Evolutionary conservation across 2,113 vertebrate genomes (phyloP), one percentile per base, ranked within the genome.

Genomic region (Ciconia maguari): DNA sequence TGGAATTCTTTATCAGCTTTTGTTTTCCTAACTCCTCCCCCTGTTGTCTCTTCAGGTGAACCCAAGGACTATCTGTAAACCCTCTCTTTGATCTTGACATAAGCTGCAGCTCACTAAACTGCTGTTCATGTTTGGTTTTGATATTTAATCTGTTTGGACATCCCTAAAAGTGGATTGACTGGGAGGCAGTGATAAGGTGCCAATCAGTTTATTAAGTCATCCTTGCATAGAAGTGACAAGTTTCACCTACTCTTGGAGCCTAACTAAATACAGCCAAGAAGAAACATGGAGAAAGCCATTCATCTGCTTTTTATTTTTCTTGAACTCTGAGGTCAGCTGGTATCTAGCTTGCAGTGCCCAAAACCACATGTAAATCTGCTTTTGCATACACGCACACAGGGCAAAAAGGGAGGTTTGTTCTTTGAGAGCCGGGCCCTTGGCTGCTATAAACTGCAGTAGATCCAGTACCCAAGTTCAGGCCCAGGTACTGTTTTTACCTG

Each of bases 91-190:
- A 96, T 97, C 94, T 94, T 85, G 62, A 69, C 62, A 57, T 46
- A 61, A 95, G 42, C 71, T 78, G 60, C 80, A 97, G 88, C 90
- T 97, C 95, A 76, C 91, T 81, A 58, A 93, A 89, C 70, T 87
- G 52, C 80, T 77, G 34, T 87, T 70, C 25, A 22, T 68, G 75
- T 92, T 95, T 97, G 70, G 86, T 97, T 97, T 97, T 96, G 14
- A 75, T 97, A 88, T 93, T 97, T 96, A 87, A 97, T 94, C 78
- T 96, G 44, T 97, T 97, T 96, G 92, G 92, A 92, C 81, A 91
- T 94, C 88, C 87, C 93, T 95, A 93, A 94, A 96, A 94, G 65
- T 75, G 21, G 80, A 90, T 68, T 87, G 78, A 75, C 72, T 93
- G 34, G 96, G 95, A 96, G 88, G 76, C 38, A 38, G 17, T 10